A percentile compares a stretch with the other conserved stretches of the same genome.
Evolutionary conservation across 2,113 vertebrate species (phyloP).

Genomic region (Festucalex cinctus): DNA sequence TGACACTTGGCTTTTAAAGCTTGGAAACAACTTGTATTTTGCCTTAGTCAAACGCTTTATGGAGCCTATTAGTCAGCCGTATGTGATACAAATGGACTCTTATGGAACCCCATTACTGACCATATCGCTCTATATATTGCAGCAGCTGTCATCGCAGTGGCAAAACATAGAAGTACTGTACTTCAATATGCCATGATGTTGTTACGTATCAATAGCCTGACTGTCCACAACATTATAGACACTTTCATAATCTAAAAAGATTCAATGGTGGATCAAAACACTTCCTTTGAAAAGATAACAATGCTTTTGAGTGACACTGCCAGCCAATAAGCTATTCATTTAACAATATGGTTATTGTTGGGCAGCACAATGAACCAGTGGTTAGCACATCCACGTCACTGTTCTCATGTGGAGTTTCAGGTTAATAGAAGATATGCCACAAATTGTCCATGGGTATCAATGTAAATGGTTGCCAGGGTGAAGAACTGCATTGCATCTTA

Average conservation of each 20-base stretch:
- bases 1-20: conserved; percentile 5
- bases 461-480: too few relatives aligned
- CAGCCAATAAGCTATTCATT: too few relatives aligned
- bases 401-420: not conserved
- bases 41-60: not conserved
- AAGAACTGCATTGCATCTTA: not conserved
- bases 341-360: too few relatives aligned
- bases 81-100: not conserved
- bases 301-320: too few relatives aligned
- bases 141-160: conserved; percentile 22
- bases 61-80: not conserved
- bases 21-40: not conserved
- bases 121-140: not conserved
- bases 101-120: not conserved
- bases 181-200: not conserved
- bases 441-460: not conserved
- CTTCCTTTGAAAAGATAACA: too few relatives aligned
- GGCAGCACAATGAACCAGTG: too few relatives aligned
- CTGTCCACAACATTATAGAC: not conserved
- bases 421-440: not conserved
- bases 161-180: conserved; percentile 6
- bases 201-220: not conserved
- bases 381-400: too few relatives aligned
- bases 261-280: too few relatives aligned
- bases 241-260: not conserved